phyloP scores from a whole-genome alignment of 2,888 invertebrate genomes.

The Prosapia bicincta region DNA sequence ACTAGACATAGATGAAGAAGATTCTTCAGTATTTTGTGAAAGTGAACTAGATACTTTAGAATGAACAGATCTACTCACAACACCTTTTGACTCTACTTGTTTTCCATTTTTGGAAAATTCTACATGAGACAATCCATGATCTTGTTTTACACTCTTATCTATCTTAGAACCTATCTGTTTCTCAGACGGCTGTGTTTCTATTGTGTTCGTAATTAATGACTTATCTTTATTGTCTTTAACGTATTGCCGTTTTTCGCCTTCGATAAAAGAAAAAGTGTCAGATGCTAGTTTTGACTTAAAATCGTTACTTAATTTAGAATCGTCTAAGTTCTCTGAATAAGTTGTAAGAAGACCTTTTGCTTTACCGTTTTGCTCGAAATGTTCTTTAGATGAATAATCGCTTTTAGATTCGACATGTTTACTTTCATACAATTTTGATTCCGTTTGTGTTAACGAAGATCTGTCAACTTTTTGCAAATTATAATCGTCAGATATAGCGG shows the following conservation, averaged over 20 bases:
- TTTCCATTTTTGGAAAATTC: background rate
- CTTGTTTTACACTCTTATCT: background rate
- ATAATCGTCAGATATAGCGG: conserved; percentile 16
- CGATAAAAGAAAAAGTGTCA: conserved; percentile 17
- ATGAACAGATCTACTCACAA: background rate
- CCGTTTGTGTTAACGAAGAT: background rate
- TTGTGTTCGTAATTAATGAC: background rate
- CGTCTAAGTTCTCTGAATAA: background rate
- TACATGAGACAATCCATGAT: background rate
- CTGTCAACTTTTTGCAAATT: conserved; percentile 5
- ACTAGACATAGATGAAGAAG: conserved; percentile 16
- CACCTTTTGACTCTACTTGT: background rate
- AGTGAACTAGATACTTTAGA: background rate
- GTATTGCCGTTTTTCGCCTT: conserved; percentile 11
- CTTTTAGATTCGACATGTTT: background rate
- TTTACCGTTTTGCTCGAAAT: conserved; percentile 23
- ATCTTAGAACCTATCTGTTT: background rate
- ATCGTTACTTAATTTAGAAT: background rate
- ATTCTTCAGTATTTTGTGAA: conserved; percentile 14
- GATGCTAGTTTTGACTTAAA: background rate
- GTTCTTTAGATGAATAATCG: background rate
- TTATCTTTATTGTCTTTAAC: background rate
- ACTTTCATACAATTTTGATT: conserved; percentile 9
- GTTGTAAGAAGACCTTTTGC: conserved; percentile 10
- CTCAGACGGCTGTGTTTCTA: background rate